Conservation (phyloP, 2,888 invertebrate species). For the Yponomeuta malinellus region DNA sequence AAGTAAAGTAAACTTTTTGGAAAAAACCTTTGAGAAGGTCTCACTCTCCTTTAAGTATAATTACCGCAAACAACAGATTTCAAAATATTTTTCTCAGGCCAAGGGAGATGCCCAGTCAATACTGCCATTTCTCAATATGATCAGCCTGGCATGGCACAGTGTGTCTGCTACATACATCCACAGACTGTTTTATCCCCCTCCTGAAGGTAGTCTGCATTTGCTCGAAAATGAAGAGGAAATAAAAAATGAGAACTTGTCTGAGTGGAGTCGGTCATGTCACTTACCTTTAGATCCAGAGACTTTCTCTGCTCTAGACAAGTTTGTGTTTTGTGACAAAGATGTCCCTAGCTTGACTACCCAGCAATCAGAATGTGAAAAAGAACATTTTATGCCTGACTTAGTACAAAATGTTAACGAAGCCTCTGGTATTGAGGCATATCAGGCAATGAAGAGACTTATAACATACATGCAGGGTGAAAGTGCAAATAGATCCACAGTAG, state of each 20-base stretch:
- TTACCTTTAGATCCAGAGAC: slow-evolving; percentile 28
- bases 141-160: slow-evolving; percentile 36
- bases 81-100: slow-evolving; percentile 27
- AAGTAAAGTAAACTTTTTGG: slow-evolving; percentile 27
- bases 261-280: slow-evolving; percentile 33
- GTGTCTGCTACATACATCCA: slow-evolving; percentile 31
- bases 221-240: slow-evolving; percentile 23
- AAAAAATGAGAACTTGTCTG: slow-evolving; percentile 29
- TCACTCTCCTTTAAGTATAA: slow-evolving; percentile 36
- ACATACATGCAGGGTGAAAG: slow-evolving; percentile 35
- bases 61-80: slow-evolving; percentile 38
- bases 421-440: slow-evolving; percentile 35
- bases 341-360: slow-evolving; percentile 26
- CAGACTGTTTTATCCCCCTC: slow-evolving; percentile 29
- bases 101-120: slow-evolving; percentile 25
- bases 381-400: neutral
- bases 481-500: slow-evolving; percentile 28
- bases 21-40: slow-evolving; percentile 29
- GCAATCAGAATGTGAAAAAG: slow-evolving; percentile 21
- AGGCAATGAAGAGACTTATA: slow-evolving; percentile 38
- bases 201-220: slow-evolving; percentile 26
- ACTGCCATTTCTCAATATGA: slow-evolving; percentile 32
- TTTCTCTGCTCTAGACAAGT: slow-evolving; percentile 30
- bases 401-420: slow-evolving; percentile 13
- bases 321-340: slow-evolving; percentile 32